Evolutionary conservation across 2,797 vertebrate species (phyloP).

Genomic region (Falco peregrinus): DNA sequence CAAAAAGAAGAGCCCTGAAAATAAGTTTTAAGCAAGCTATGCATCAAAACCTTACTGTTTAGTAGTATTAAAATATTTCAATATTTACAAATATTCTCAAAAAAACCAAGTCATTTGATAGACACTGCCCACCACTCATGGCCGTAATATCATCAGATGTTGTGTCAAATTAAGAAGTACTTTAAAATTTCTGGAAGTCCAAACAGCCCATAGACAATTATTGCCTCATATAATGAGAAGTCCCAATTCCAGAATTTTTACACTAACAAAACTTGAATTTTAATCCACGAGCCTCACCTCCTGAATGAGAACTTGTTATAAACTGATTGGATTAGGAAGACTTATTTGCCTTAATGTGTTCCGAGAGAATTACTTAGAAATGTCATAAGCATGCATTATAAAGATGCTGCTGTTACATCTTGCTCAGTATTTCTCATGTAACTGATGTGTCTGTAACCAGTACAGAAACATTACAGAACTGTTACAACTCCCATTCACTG

Average conservation of each 20-base stretch:
- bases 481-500: background rate
- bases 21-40: background rate
- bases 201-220: background rate
- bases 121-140: background rate
- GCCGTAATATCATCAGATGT: background rate
- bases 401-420: background rate
- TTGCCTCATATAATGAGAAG: background rate
- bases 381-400: background rate
- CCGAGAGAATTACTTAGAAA: no score
- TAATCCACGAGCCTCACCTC: background rate
- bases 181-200: background rate
- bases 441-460: background rate
- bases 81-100: background rate
- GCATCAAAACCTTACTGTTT: background rate
- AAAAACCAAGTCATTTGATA: background rate
- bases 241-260: background rate
- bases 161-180: background rate
- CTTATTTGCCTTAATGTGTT: no score
- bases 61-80: background rate
- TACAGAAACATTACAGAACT: background rate
- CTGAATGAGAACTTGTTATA: background rate
- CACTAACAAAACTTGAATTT: background rate
- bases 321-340: no score
- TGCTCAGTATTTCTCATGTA: background rate
- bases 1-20: background rate